phyloP scores from a whole-genome alignment of 2,797 vertebrate species.

The Syndactyla subalaris region DNA sequence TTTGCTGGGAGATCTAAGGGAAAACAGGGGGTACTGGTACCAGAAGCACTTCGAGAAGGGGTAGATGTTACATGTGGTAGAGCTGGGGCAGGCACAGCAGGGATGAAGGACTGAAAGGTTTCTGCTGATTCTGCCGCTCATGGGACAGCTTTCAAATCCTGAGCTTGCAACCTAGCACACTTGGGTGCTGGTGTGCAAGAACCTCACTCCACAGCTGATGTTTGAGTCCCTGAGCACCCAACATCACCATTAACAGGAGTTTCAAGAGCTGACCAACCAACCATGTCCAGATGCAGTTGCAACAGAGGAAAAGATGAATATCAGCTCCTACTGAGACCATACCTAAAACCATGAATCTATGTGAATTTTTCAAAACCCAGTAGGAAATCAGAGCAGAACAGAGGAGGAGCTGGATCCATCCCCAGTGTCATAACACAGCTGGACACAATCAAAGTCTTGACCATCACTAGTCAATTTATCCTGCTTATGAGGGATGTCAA shows the following conservation, averaged over 20 bases:
- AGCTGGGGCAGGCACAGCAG: background rate
- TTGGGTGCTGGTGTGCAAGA: background rate
- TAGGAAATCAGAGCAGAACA: background rate
- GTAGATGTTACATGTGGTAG: rapidly evolving
- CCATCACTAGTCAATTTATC: no score
- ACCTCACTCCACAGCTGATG: background rate
- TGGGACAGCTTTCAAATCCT: background rate
- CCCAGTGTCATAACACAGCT: background rate
- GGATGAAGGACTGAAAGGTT: background rate
- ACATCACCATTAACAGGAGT: background rate
- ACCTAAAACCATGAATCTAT: rapidly evolving
- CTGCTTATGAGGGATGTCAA: rapidly evolving
- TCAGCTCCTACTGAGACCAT: background rate
- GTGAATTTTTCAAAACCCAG: background rate
- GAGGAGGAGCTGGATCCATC: background rate
- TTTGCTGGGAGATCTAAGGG: background rate
- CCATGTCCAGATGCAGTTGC: background rate
- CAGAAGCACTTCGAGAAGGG: background rate
- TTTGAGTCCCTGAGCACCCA: background rate
- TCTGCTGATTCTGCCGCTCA: background rate
- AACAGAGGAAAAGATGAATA: background rate
- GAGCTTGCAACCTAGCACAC: background rate
- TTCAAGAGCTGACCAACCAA: background rate
- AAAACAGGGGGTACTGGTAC: rapidly evolving
- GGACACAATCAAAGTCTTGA: background rate